Evolutionary conservation across 1,140 invertebrate species (phyloP), one percentile per base, ranked within the genome.

Genomic region (Hydropsyche tenuis): DNA sequence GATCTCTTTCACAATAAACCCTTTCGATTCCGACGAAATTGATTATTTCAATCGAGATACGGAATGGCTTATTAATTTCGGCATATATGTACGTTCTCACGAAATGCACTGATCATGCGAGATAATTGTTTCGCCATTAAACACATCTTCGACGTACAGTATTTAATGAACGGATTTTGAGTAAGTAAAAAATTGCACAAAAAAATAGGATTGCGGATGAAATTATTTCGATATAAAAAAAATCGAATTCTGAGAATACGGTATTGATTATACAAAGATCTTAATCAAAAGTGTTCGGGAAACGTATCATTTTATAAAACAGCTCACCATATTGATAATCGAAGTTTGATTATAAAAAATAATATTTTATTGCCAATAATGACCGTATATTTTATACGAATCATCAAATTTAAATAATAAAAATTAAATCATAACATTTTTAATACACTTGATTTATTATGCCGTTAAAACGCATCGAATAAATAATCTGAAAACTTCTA

Each of bases 111-210:
- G 16, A 48, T 68, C 65, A 48, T 68, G n/a, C 46, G 7, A 51
- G 65, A 68, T 68, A 48, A 68, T 68, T 27, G 65, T 51, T 51
- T 68, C 65, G 22, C 14, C 65, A 51, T 68, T 68, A 68, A 68
- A 68, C 12, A 18, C 25, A 42, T 48, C 65, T 48, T 48, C 45
- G 43, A 25, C 11, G 30, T n/a, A 30, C 25, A 22, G 45, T 68
- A 45, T 68, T 68, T 68, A 51, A 68, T 43, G 65, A 68, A 22
- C 5, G 46, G 2, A 48, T 51, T 51, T 5, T 51, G 3, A 5
- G 3, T 14, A 14, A 4, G 18, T 51, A 16, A n/a, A 20, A 51
- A 20, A 51, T 20, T 51, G 46, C 14, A 14, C 18, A 14, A n/a
- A n/a, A 5, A n/a, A n/a, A 51, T 14, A 14, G 46, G 14, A 51